Evolutionary conservation across 2,797 vertebrate genomes (phyloP).

Genomic region (Furcifer pardalis): DNA sequence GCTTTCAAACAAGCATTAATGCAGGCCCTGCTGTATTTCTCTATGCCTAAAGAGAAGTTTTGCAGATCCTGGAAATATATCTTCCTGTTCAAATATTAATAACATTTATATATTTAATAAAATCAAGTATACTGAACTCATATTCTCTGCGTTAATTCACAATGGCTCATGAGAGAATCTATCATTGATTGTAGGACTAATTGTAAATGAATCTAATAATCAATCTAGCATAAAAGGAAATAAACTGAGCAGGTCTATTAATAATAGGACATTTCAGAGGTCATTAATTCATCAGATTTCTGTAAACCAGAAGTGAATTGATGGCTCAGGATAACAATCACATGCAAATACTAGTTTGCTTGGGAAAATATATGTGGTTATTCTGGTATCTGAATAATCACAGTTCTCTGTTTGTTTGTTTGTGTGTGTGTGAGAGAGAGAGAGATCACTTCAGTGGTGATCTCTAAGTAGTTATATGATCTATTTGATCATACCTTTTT

Average conservation of each 20-base stretch:
- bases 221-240: neutral
- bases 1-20: constrained; percentile 75
- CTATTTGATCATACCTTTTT: neutral
- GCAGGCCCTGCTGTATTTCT: constrained; percentile 71
- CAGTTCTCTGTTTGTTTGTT: neutral
- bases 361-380: neutral
- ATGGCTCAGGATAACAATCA: too few species aligned
- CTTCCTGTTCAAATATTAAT: constrained; percentile 64
- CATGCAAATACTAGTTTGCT: neutral
- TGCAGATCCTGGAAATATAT: constrained; percentile 68
- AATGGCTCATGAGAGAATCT: constrained; percentile 36
- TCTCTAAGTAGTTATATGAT: neutral
- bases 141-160: constrained; percentile 60
- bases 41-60: constrained; percentile 67
- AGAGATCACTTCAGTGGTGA: neutral
- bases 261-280: too few species aligned
- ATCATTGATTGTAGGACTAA: neutral
- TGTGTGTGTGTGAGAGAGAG: too few species aligned
- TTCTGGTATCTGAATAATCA: neutral
- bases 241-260: neutral
- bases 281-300: too few species aligned
- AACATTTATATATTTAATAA: constrained; percentile 75
- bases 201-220: neutral
- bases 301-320: too few species aligned
- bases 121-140: constrained; percentile 53